Base-by-base conservation (phyloP, 2,888 invertebrate species). In the Ephialtes manifestator region DNA sequence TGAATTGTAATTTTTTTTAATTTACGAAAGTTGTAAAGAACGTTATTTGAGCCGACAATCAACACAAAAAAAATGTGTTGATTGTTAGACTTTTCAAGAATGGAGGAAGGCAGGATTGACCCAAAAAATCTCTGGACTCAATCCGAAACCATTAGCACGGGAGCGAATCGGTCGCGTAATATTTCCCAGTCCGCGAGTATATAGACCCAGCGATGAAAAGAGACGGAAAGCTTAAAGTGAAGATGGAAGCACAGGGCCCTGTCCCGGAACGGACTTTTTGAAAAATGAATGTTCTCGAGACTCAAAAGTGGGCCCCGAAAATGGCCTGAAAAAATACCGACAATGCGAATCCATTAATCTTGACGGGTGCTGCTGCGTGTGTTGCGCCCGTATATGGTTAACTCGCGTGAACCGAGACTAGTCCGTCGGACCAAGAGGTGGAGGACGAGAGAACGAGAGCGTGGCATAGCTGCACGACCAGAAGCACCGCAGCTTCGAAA, bases 331-430 rank as follows among this genome's bases (percentile, higher is more conserved):
- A 93, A 94, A 94, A 92, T 93, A 93, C 93, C 92, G 93, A 94
- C 94, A 94, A 94, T 94, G 91, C 89, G 89, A 92, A 92, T 93
- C 93, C 94, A 94, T 94, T 94, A 94, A 94, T 94, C 94, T 93
- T 93, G 84, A 89, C 90, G 87, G 90, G 91, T 88, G 88, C 87
- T 87, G 88, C 86, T 84, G 86, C 87, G 88, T 87, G 88, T 86
- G 82, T 82, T 76, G 15, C 58, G 74, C 63, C 63, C 43, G 53
- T 72, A 53, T 48, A 60, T 60, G 71, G 77, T 80, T 78, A 68
- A 74, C 65, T 51, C 65, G 80, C 84, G 86, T 74, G 71, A 65
- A 55, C 68, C 81, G 63, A 70, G 70, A 67, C 55, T 65, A 71
- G 75, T 72, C 63, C 43, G 76, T 46, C 63, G 13, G 65, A 48